Conservation (phyloP, 2,888 invertebrate genomes). For the Lamproptera curius region DNA sequence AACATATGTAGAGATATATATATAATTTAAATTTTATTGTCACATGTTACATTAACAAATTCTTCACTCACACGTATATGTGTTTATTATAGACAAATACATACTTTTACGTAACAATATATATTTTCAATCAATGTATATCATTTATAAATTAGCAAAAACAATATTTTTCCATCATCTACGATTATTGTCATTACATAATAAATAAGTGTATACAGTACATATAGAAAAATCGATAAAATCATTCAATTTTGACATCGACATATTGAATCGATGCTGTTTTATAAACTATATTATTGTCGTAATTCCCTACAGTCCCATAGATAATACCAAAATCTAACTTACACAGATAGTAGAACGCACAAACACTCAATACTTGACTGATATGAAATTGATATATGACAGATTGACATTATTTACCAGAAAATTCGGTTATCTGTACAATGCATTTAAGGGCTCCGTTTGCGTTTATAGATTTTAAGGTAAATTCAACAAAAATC, state of each 20-base stretch:
- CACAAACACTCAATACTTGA: conserved; percentile 43
- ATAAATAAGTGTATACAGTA: too few species aligned
- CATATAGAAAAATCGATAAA: too few species aligned
- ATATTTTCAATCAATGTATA: too few species aligned
- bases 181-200: too few species aligned
- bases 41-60: background rate
- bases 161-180: too few species aligned
- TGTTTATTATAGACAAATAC: too few species aligned
- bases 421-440: conserved; percentile 48
- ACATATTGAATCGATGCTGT: background rate
- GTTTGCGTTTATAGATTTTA: conserved; percentile 29
- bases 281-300: conserved; percentile 22
- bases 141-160: too few species aligned
- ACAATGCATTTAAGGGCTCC: conserved; percentile 37
- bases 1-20: background rate
- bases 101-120: too few species aligned
- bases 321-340: conserved; percentile 35
- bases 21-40: background rate
- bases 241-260: too few species aligned
- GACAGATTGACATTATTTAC: conserved; percentile 69
- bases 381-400: conserved; percentile 75
- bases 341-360: conserved; percentile 46
- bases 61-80: too few species aligned
- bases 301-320: conserved; percentile 28
- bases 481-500: too few species aligned